These are phyloP conservation scores for Sinohyriopsis cumingii DNA, from an alignment of 2,888 invertebrate genomes.

Conservation along the genomic window DNA sequence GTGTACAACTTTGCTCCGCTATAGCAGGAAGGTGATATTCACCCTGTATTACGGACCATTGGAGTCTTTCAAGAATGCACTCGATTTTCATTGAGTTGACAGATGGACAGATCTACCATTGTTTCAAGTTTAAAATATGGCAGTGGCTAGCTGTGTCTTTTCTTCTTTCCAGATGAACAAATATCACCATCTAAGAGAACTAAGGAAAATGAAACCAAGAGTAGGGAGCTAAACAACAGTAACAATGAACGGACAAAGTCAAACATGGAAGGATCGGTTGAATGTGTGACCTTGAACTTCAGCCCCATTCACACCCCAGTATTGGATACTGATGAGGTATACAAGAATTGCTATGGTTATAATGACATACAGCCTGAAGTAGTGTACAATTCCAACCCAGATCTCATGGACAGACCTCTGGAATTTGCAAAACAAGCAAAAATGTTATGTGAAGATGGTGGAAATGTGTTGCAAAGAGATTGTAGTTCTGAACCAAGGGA, in stretches of 20 bases:
- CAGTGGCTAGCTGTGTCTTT: not conserved
- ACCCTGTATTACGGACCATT: too few species aligned
- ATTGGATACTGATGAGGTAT: conserved; percentile 28
- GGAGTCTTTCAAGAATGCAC: too few species aligned
- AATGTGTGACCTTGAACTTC: not conserved
- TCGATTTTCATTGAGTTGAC: too few species aligned
- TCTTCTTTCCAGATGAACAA: not conserved
- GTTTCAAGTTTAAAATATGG: not conserved
- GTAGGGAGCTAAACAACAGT: not conserved
- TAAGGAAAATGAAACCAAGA: not conserved
- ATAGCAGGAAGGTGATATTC: too few species aligned
- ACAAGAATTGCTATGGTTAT: conserved; percentile 35
- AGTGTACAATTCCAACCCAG: conserved; percentile 18
- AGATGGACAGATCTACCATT: too few species aligned
- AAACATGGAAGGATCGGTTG: not conserved
- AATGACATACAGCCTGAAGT: conserved; percentile 13
- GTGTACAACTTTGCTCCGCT: too few species aligned
- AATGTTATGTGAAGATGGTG: not conserved
- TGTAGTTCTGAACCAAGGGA: not conserved
- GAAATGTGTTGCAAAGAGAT: too few species aligned
- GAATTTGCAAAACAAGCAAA: conserved; percentile 21
- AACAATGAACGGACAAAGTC: not conserved
- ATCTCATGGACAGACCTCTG: conserved; percentile 32
- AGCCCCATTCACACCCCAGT: conserved; percentile 38
- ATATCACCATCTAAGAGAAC: not conserved